Conservation (phyloP, 2,888 invertebrate genomes). For the Aporophyla lueneburgensis region DNA sequence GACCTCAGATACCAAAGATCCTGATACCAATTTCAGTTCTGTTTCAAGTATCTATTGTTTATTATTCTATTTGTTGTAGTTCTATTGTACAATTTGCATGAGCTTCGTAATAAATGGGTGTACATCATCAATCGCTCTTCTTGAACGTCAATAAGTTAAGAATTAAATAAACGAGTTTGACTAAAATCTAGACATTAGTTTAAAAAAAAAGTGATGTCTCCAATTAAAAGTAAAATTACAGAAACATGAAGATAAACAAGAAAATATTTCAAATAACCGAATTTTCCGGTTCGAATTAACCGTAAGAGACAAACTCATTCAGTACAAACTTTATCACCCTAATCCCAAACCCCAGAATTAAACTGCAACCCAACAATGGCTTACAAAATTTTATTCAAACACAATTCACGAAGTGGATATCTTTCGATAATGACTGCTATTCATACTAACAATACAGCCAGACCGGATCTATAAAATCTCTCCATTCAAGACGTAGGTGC, state of each 20-base stretch:
- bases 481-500: conserved; percentile 83
- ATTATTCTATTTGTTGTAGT: neutral
- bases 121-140: neutral
- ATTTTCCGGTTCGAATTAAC: conserved; percentile 12
- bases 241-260: neutral
- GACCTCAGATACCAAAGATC: neutral
- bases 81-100: neutral
- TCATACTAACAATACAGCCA: conserved; percentile 83
- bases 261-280: neutral
- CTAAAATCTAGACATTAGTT: neutral
- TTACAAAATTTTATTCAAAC: conserved; percentile 74
- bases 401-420: conserved; percentile 74
- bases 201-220: no score
- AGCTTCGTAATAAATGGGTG: neutral
- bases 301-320: conserved; percentile 29
- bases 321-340: conserved; percentile 1
- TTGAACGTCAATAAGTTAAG: neutral
- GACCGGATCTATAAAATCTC: conserved; percentile 81
- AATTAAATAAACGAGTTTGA: neutral
- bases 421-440: conserved; percentile 83
- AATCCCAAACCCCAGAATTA: conserved; percentile 40
- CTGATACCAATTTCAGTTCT: conserved; percentile 9
- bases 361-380: conserved; percentile 64
- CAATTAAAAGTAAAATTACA: neutral
- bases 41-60: conserved; percentile 1